Evolutionary conservation across 2,797 vertebrate species (phyloP), one percentile per base, ranked within the genome.

Genomic region (Thaleichthys pacificus): DNA sequence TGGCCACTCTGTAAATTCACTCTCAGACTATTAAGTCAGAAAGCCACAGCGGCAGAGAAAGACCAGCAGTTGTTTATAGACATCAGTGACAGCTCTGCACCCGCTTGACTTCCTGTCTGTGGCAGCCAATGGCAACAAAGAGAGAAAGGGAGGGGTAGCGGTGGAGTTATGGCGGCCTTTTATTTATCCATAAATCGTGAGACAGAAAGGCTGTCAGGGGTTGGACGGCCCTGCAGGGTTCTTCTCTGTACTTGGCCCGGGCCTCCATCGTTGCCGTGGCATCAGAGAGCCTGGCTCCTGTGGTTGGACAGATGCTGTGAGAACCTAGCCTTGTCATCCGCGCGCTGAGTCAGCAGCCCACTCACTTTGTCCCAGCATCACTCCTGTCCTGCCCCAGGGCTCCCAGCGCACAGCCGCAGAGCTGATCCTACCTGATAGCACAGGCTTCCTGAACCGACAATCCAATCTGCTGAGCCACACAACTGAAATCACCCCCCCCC

Each of bases 71-170:
- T 75, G 72, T 82, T 80, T 80, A 68, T 68, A 62, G 65, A n/a
- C 60, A 61, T 78, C 80, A 35, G 2, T 76, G 76, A 78, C 82
- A 76, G 54, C 63, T 66, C 56, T 70, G 73, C 72, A 69, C 78
- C 72, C 77, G 77, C 78, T 60, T 75, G 75, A 78, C 69, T 61
- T 1, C 77, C 62, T 68, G 35, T 73, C 32, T 22, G 57, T 69
- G 67, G 7, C 26, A 15, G 62, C 76, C 71, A 66, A 72, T 65
- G 42, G 69, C 70, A 77, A 80, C 67, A 71, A 54, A 72, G 54
- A 24, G 30, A 8, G 24, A 58, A 28, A 51, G 60, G 28, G 71
- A 60, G 69, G 66, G 68, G 19, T 49, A 38, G 42, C 9, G 61
- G 56, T 14, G 22, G 38, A 47, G 21, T 32, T 26, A 26, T 62